These are phyloP conservation scores for Melanaphis sacchari DNA, from an alignment of 1,140 invertebrate genomes.

Conservation along the genomic window DNA sequence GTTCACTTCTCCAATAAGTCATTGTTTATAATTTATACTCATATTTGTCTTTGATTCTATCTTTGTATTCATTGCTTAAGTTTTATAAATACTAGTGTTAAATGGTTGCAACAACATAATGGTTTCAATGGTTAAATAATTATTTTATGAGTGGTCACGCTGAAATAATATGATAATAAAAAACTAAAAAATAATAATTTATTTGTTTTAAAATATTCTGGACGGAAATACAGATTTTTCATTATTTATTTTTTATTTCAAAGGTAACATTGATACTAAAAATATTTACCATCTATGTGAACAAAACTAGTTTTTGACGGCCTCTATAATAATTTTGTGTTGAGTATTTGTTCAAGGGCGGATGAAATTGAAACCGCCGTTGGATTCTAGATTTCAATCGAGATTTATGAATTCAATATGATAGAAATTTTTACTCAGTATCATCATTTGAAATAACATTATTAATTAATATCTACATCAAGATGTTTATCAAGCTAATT, in stretches of 20 bases:
- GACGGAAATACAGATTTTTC: background rate
- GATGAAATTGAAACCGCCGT: slow-evolving; percentile 20
- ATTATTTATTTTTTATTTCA: background rate
- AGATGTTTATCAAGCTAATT: slow-evolving; percentile 32
- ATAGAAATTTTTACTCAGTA: slow-evolving; percentile 5
- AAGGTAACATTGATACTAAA: background rate
- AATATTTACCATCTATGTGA: background rate
- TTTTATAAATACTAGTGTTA: background rate
- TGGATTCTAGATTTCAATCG: slow-evolving; percentile 30
- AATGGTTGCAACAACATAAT: background rate
- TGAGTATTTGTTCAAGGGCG: slow-evolving; percentile 35
- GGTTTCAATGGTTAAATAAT: background rate
- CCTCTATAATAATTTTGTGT: slow-evolving; percentile 5
- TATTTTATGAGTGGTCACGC: background rate
- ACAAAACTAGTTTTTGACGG: background rate
- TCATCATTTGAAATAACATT: background rate
- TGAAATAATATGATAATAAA: background rate
- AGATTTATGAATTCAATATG: slow-evolving; percentile 13
- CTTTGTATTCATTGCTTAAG: background rate
- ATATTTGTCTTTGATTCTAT: background rate
- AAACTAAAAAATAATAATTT: background rate
- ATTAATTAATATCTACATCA: background rate
- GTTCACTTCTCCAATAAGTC: background rate
- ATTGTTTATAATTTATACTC: background rate
- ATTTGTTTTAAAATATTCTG: background rate